phyloP scores from a whole-genome alignment of 2,113 vertebrate species.

The Cynocephalus volans region DNA sequence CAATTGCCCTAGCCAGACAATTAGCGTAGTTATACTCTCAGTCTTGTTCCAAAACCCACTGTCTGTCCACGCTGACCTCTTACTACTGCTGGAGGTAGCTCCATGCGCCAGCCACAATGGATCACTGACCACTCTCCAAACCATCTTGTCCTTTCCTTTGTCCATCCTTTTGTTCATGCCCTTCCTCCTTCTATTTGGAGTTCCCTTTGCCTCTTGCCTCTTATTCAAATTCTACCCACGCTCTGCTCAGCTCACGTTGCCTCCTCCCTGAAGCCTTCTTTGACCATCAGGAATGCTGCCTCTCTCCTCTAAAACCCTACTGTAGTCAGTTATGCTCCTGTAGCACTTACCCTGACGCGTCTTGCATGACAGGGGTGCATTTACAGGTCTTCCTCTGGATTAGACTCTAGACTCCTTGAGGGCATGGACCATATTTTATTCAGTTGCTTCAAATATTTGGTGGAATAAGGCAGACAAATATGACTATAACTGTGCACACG shows the following conservation, averaged over 20 bases:
- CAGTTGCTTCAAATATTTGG: neutral
- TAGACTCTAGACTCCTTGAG: neutral
- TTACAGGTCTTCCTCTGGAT: neutral
- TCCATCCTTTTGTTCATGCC: neutral
- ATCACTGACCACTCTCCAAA: neutral
- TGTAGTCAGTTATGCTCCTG: accelerated
- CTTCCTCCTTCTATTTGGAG: neutral
- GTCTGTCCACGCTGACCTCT: neutral
- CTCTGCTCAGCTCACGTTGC: neutral
- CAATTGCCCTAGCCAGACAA: too few species aligned
- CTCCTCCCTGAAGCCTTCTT: neutral
- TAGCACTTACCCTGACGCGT: too few species aligned
- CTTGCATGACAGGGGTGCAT: neutral
- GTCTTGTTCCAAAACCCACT: neutral
- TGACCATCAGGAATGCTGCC: neutral
- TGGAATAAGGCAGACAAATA: neutral
- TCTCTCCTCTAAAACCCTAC: neutral
- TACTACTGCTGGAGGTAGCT: neutral
- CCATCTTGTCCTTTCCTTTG: neutral
- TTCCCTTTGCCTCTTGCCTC: neutral
- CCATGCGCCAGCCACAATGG: accelerated
- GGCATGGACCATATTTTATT: neutral
- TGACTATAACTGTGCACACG: neutral
- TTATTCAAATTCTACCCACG: neutral
- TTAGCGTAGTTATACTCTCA: too few species aligned